Base-by-base conservation (phyloP, 2,888 invertebrate species). In the Euspilapteryx auroguttella region DNA sequence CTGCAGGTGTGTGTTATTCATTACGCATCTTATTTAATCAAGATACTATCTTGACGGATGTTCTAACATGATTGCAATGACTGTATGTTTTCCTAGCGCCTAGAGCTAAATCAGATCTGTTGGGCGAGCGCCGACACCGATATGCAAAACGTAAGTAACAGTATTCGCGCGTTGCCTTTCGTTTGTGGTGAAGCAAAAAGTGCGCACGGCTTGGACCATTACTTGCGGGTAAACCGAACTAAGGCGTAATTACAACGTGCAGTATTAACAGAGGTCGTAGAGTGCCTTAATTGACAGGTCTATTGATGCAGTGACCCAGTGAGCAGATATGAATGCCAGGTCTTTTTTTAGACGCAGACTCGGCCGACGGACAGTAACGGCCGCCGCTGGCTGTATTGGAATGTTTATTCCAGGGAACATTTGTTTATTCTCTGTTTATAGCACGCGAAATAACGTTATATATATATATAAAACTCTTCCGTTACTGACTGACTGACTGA, bases 1-100 rank as follows among this genome's bases (percentile, higher is more conserved):
- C 47, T 49, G 57, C 64, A 62, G 56, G 54, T 57, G 63, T 55
- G 55, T 56, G 61, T 52, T 49, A 57, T 55, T 69, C 59, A 66
- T 66, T 63, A 63, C 55, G 28, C 14, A 23, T 20, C 22, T 28
- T 64, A n/a, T n/a, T 65, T 62, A 56, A 58, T 59, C 44, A 40
- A 49, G 71, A 73, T 71, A 62, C 44, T 45, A 73, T 73, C 71
- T 69, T 65, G 65, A 69, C 54, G 57, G 59, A 63, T 58, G 62
- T 57, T 49, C 56, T 61, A 56, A 53, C 52, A 30, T 25, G 13
- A 58, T 56, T 58, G 68, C 64, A 66, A 62, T 58, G 57, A 46
- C 53, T 52, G 45, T 49, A 47, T 59, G 57, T 63, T 59, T 62
- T 66, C 52, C 47, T 55, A 66, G 69, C 69, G 59, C 63, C 61